Conservation (phyloP, 64 coral and sea anemone species). For the Trachythela sp. region DNA sequence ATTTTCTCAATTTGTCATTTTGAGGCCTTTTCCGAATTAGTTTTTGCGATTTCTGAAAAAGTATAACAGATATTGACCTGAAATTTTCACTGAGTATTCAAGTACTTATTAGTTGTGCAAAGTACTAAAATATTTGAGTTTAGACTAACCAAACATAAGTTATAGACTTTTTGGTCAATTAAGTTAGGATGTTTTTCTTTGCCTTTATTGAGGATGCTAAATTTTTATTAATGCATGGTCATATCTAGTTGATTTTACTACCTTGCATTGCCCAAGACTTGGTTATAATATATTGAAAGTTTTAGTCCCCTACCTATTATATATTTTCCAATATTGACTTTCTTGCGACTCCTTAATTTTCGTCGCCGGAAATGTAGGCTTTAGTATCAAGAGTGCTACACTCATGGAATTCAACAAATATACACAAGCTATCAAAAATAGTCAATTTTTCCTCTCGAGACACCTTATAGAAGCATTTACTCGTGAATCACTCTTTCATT, state of each 20-base stretch:
- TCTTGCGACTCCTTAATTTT: not conserved
- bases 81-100: conserved; percentile 47
- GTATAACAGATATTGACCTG: conserved; percentile 21
- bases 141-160: conserved; percentile 19
- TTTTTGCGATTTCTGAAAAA: conserved; percentile 30
- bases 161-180: conserved; percentile 12
- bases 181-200: not conserved
- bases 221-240: too few species aligned
- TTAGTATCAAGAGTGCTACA: not conserved
- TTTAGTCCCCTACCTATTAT: conserved; percentile 21
- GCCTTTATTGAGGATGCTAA: too few species aligned
- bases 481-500: too few species aligned
- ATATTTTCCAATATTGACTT: conserved; percentile 30
- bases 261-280: too few species aligned
- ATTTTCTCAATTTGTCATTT: conserved; percentile 49
- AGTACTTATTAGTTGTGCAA: conserved; percentile 31
- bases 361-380: not conserved
- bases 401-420: not conserved
- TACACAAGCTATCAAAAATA: conserved; percentile 1
- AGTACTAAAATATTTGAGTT: conserved; percentile 16
- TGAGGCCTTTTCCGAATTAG: conserved; percentile 16
- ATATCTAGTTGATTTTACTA: too few species aligned
- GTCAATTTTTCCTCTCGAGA: not conserved
- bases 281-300: too few species aligned
- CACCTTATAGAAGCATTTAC: too few species aligned